Conservation (phyloP, 2,888 invertebrate species). For the Oscheius sp. region DNA sequence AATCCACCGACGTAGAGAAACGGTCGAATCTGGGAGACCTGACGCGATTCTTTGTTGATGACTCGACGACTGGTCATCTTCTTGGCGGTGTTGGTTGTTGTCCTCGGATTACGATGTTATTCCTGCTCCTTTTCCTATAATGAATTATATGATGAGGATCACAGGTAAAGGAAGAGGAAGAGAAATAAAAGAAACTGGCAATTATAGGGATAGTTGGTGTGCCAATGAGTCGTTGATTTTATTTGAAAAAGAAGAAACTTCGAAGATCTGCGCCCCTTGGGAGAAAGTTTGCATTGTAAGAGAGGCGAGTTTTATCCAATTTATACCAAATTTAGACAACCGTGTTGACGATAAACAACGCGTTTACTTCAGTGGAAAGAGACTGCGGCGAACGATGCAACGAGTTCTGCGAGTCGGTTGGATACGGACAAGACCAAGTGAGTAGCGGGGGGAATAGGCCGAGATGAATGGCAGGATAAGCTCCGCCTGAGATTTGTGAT, state of each 20-base stretch:
- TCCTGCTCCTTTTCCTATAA: constrained; percentile 69
- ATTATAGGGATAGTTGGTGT: constrained; percentile 68
- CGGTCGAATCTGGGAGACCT: constrained; percentile 57
- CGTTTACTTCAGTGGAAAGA: constrained; percentile 65
- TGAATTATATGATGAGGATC: constrained; percentile 68
- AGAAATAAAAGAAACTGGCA: not conserved
- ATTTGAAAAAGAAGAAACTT: constrained; percentile 61
- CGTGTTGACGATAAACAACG: constrained; percentile 65
- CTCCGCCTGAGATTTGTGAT: too few species aligned
- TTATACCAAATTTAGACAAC: constrained; percentile 56
- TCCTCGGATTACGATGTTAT: constrained; percentile 58
- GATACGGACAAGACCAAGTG: constrained; percentile 67
- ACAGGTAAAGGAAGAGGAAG: constrained; percentile 43
- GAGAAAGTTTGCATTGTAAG: constrained; percentile 67
- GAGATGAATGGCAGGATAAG: too few species aligned
- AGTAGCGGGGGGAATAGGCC: constrained; percentile 2
- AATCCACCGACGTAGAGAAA: constrained; percentile 62
- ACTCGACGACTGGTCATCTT: constrained; percentile 58
- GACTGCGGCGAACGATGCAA: constrained; percentile 67
- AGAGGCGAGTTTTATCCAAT: not conserved
- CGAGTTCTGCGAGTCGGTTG: constrained; percentile 66
- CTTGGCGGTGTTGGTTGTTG: constrained; percentile 7
- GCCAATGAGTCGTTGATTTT: constrained; percentile 65
- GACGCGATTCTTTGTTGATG: constrained; percentile 60
- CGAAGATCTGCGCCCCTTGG: constrained; percentile 69